These are phyloP conservation scores for Oncorhynchus keta DNA, from an alignment of 2,113 vertebrate genomes.

Conservation along the genomic window DNA sequence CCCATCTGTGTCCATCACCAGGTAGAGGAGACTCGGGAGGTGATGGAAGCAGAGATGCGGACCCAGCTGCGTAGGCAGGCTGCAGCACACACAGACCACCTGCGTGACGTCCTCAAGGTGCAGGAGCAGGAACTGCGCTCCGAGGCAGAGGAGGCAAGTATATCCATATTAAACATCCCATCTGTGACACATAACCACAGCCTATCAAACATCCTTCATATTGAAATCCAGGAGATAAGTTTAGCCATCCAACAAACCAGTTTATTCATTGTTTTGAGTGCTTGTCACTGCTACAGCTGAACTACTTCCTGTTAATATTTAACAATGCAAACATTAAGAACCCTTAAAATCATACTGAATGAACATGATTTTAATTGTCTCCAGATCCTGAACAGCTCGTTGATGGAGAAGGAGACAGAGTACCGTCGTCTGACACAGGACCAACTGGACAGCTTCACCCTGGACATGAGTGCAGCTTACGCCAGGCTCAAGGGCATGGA, in stretches of 20 bases:
- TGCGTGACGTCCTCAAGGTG: slow-evolving; percentile 88
- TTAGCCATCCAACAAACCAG: background rate
- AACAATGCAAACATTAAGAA: no score
- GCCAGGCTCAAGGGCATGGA: slow-evolving; percentile 91
- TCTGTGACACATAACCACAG: background rate
- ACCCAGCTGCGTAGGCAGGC: slow-evolving; percentile 95
- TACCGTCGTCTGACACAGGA: slow-evolving; percentile 90
- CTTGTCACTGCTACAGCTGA: no score
- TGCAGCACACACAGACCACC: slow-evolving; percentile 92
- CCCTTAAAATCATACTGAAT: background rate
- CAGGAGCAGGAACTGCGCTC: slow-evolving; percentile 80
- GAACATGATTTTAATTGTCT: background rate
- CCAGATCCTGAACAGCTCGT: slow-evolving; percentile 83
- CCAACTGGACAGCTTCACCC: slow-evolving; percentile 91
- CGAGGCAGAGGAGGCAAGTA: slow-evolving; percentile 84
- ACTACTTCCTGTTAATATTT: no score
- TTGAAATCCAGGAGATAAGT: no score
- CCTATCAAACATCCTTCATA: background rate
- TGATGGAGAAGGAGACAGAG: slow-evolving; percentile 86
- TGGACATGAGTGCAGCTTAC: slow-evolving; percentile 93
- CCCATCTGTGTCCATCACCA: slow-evolving; percentile 35
- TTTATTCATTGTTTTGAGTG: no score
- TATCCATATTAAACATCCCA: background rate
- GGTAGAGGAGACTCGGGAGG: slow-evolving; percentile 87
- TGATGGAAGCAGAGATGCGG: slow-evolving; percentile 96